A percentile compares a stretch with the other conserved stretches of the same genome.
phyloP scores from a whole-genome alignment of 2,113 vertebrate genomes.

The Poicephalus gulielmi region DNA sequence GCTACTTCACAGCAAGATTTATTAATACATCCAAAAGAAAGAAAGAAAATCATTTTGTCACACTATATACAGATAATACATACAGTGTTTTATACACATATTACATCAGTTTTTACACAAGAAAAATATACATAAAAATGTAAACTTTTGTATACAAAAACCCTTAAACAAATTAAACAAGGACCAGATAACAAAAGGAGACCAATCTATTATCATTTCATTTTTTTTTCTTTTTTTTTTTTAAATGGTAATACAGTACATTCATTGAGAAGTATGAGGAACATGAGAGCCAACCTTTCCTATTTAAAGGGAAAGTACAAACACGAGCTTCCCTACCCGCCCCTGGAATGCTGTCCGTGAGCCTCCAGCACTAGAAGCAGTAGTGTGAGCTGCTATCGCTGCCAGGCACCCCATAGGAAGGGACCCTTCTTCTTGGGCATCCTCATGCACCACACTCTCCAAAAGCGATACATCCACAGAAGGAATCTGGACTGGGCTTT shows the following conservation, averaged over 20 bases:
- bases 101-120: slow-evolving; percentile 99
- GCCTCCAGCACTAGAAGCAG: slow-evolving; percentile 11
- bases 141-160: slow-evolving; percentile 99
- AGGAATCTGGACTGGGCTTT: slow-evolving; percentile 6
- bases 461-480: background rate
- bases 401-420: background rate
- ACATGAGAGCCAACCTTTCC: slow-evolving; percentile 84
- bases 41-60: slow-evolving; percentile 98
- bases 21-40: slow-evolving; percentile 99
- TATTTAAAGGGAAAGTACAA: slow-evolving; percentile 81
- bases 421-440: background rate
- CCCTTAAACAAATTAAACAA: slow-evolving; percentile 99
- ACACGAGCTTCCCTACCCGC: slow-evolving; percentile 39
- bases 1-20: slow-evolving; percentile 99
- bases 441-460: background rate
- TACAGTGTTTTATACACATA: slow-evolving; percentile 99
- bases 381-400: background rate
- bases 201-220: slow-evolving; percentile 93
- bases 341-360: slow-evolving; percentile 46
- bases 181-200: slow-evolving; percentile 99
- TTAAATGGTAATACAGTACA: slow-evolving; percentile 99
- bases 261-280: slow-evolving; percentile 94
- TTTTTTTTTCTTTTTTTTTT: slow-evolving; percentile 83
- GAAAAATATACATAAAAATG: slow-evolving; percentile 99
- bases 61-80: slow-evolving; percentile 99